These are phyloP conservation scores for Thymelicus lineola DNA, from an alignment of 2,888 invertebrate genomes.

Conservation along the genomic window DNA sequence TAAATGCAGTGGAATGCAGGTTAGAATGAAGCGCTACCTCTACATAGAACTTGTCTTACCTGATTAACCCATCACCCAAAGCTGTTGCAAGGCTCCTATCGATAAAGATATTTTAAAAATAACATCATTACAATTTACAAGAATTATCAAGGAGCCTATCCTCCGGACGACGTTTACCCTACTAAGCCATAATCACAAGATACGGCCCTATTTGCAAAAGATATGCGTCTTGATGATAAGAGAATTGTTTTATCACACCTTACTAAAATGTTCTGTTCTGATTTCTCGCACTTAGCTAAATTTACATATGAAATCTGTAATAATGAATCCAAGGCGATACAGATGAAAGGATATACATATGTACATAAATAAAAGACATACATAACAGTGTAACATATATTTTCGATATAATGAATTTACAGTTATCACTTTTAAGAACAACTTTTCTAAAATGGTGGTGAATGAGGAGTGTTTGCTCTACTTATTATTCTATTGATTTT, in stretches of 20 bases:
- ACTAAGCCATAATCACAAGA: constrained; percentile 51
- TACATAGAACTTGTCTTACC: constrained; percentile 67
- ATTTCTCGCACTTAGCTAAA: constrained; percentile 43
- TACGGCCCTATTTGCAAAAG: constrained; percentile 62
- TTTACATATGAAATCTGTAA: constrained; percentile 18
- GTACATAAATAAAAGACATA: constrained; percentile 79
- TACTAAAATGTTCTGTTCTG: constrained; percentile 47
- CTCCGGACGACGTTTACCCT: constrained; percentile 41
- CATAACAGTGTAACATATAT: constrained; percentile 82
- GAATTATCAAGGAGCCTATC: constrained; percentile 46
- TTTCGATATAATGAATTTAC: constrained; percentile 79
- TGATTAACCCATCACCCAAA: constrained; percentile 76
- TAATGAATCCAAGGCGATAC: constrained; percentile 25
- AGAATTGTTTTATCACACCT: constrained; percentile 44
- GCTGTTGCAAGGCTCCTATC: constrained; percentile 62
- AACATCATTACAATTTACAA: constrained; percentile 50
- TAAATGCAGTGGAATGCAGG: constrained; percentile 66
- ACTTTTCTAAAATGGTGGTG: constrained; percentile 60
- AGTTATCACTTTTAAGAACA: constrained; percentile 75
- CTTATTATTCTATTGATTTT: constrained; percentile 40
- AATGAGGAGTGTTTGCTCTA: constrained; percentile 47
- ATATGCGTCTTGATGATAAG: constrained; percentile 55
- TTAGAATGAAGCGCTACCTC: constrained; percentile 59
- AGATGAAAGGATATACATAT: constrained; percentile 46
- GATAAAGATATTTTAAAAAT: constrained; percentile 47